Evolutionary conservation across 2,888 invertebrate species (phyloP), one percentile per base, ranked within the genome.

Genomic region (Hypselothyrea guttata): DNA sequence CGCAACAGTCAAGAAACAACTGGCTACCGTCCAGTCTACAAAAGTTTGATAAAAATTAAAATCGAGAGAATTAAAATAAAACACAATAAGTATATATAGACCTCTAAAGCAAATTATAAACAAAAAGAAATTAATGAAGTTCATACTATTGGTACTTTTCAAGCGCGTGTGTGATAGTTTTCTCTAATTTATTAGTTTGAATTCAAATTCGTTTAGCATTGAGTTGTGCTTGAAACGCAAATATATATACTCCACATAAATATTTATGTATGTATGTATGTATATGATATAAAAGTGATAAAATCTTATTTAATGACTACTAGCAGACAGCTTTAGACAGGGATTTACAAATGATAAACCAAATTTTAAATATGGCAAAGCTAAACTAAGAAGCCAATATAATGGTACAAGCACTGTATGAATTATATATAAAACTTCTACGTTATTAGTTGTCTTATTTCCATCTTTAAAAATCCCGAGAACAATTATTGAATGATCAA

Each of bases 21-120:
- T 86, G 86, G 84, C 84, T 65, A 77, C 84, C 84, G 84, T 86
- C 84, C 86, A 86, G 86, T 86, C 77, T 84, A 85, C 86, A 77
- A 74, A 59, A 54, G 74, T 69, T 75, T 83, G 67, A 68, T 78
- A 84, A 66, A 55, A 65, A 52, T 62, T 46, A 46, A 57, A 48
- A 52, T 51, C 70, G 63, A 52, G 45, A 33, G 55, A 62, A 33
- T 41, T 33, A 54, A 58, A 46, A 69, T 7, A 37, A 47, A 37
- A 56, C 18, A 52, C 51, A 38, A 31, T 48, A 18, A 27, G 41
- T 54, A 60, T 52, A 61, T 34, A 61, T 48, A 41, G 44, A 35
- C 45, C 37, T 54, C 15, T 59, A 49, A 67, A 57, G 48, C 52
- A 56, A 54, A 55, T 75, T 56, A 61, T 44, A 38, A 47, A 59